Base-by-base conservation (phyloP, 1,140 invertebrate species). In the Calosoma granatense region DNA sequence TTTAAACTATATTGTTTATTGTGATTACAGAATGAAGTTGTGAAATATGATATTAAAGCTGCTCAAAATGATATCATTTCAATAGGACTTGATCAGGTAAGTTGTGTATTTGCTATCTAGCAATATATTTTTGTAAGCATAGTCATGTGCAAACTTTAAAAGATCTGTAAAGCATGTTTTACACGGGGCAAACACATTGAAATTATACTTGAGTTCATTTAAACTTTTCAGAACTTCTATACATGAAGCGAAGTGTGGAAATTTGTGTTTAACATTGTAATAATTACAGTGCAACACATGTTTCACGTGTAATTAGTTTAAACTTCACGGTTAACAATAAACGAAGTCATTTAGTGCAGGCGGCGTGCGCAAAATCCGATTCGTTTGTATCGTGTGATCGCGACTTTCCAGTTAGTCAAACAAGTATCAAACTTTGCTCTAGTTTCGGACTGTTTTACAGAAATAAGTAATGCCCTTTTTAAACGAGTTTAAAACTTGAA, bases 31-130 rank as follows among this genome's bases (percentile, higher is more conserved):
- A 74, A 75, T 63, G 57, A 63, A 3, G 67, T 73, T 41, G 59
- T 78, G 1, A 74, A 73, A 65, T 65, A 70, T 55, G 74, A 78
- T 68, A 73, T 81, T 14, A 71, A 70, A 65, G 72, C 76, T 61
- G 74, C 74, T 51, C 76, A 80, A 67, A 73, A 76, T 63, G 71
- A 77, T 59, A 79, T 81, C 56, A 69, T 79, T 55, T 60, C 68
- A 11, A 75, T 78, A 59, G 76, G 77, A 22, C 70, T 74, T 59
- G 70, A 69, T 59, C 79, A 81, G 70, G 78, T 79, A 72, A 71
- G 68, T 59, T 60, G 19, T 64, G 53, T 54, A 55, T 53, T 19
- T 20, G 4, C 17, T 12, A 47, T 11, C 3, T 36, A 36, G 9
- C 9, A 12, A 47, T 47, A 47, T 47, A 47, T 47, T 12, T 47